Evolutionary conservation across 2,113 vertebrate genomes (phyloP), one percentile per base, ranked within the genome.

Genomic region (Phylloscopus trochilus): DNA sequence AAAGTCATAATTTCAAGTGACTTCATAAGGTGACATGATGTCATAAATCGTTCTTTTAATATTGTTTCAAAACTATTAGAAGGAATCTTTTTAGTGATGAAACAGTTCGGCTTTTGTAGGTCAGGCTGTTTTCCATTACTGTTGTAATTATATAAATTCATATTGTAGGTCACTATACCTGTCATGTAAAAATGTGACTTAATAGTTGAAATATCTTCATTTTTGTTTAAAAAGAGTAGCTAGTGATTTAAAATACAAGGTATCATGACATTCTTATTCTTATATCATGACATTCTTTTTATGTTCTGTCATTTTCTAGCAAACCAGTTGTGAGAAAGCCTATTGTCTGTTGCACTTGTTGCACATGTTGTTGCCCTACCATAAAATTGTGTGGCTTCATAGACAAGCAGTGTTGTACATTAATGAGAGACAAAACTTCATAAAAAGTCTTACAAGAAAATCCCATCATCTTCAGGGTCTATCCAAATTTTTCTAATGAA

Each of bases 61-160:
- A 74, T 70, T 72, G 33, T 74, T 88, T 88, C 53, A 80, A 79
- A 94, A 77, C 12, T 76, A 10, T 53, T 53, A 53, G 39, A 81
- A 63, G 15, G 7, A 6, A 8, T 33, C 76, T 68, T 82, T 87
- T 68, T 37, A 68, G 59, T 46, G 46, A 51, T 15, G 10, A 35
- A 90, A 60, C 44, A 55, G 7, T 80, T 85, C 77, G 37, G 41
- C 39, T 83, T 95, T 70, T 74, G 47, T 77, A 86, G 59, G 27
- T 94, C 64, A 83, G 58, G 64, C 68, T 83, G n/a, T 67, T 94
- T 93, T 81, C 46, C 21, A 23, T 88, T 93, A 87, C 56, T 74
- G 47, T 51, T 89, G 33, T 87, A 80, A 66, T 88, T 3, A 1
- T 51, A 56, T 78, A 66, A 83, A 37, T 47, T 39, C 43, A 22